Conservation (phyloP, 1,140 invertebrate genomes). For the Ruditapes philippinarum region DNA sequence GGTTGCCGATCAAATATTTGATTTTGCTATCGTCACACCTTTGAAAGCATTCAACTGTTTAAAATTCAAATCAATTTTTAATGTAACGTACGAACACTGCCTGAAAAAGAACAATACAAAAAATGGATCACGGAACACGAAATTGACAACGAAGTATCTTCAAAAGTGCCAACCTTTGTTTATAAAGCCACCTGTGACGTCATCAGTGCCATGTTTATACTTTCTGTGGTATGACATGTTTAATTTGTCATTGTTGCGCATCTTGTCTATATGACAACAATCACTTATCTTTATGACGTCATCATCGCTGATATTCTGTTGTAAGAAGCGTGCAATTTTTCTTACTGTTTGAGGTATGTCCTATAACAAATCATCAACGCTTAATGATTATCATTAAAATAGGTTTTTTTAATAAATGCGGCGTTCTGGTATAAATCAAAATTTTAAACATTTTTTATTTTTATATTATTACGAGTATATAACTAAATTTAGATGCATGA, state of each 20-base stretch:
- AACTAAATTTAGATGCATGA: not conserved
- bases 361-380: not conserved
- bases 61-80: too few species aligned
- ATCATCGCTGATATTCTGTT: not conserved
- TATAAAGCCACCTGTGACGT: conserved; percentile 20
- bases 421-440: not conserved
- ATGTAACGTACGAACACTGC: too few species aligned
- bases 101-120: too few species aligned
- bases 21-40: too few species aligned
- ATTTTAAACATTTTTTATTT: not conserved
- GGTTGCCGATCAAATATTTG: too few species aligned
- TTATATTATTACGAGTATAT: not conserved
- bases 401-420: too few species aligned
- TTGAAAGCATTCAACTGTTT: not conserved
- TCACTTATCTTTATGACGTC: not conserved
- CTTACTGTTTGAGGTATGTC: not conserved
- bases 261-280: not conserved
- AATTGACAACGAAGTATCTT: not conserved
- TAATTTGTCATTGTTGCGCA: not conserved
- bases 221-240: conserved; percentile 27
- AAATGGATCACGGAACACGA: not conserved
- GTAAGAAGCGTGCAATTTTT: not conserved
- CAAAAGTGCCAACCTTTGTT: not conserved
- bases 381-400: too few species aligned
- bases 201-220: conserved; percentile 24